A percentile compares a stretch with the other conserved stretches of the same genome.
These are phyloP conservation scores for Epistrophella euchroma DNA, from an alignment of 2,888 invertebrate genomes.

Conservation along the genomic window DNA sequence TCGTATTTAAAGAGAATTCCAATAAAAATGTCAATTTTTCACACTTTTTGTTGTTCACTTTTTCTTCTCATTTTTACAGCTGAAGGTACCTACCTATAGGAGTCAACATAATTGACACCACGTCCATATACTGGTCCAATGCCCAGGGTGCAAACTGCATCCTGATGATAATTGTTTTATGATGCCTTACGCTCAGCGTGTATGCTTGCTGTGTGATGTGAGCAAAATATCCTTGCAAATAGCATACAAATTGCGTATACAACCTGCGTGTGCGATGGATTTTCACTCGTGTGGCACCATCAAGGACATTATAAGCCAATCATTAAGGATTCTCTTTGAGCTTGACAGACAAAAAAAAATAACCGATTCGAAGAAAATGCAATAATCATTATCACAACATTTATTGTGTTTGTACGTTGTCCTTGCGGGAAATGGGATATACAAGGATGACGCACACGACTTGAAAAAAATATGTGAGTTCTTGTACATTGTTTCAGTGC, in stretches of 20 bases:
- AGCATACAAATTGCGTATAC: slow-evolving; percentile 45
- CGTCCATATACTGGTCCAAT: neutral
- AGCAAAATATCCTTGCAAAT: slow-evolving; percentile 44
- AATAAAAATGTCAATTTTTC: slow-evolving; percentile 42
- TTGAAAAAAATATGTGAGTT: slow-evolving; percentile 2
- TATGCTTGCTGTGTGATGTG: slow-evolving; percentile 7
- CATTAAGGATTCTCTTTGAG: slow-evolving; percentile 47
- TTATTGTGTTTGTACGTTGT: slow-evolving; percentile 37
- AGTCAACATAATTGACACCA: slow-evolving; percentile 1
- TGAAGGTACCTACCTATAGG: neutral
- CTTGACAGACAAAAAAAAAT: neutral
- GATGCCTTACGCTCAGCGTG: slow-evolving; percentile 28
- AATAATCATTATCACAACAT: slow-evolving; percentile 58
- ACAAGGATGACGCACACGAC: slow-evolving; percentile 36
- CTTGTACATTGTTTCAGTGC: neutral
- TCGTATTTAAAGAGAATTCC: slow-evolving; percentile 42
- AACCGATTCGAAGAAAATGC: slow-evolving; percentile 54
- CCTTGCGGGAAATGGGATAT: slow-evolving; percentile 28
- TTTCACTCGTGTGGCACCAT: slow-evolving; percentile 38
- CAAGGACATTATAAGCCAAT: slow-evolving; percentile 50
- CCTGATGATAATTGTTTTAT: slow-evolving; percentile 68
- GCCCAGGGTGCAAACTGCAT: slow-evolving; percentile 27
- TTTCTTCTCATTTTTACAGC: slow-evolving; percentile 6
- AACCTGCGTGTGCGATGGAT: slow-evolving; percentile 49
- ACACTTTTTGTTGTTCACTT: slow-evolving; percentile 28